Conservation (phyloP, 1,140 invertebrate species). For the Zaprionus kolodkinae region DNA sequence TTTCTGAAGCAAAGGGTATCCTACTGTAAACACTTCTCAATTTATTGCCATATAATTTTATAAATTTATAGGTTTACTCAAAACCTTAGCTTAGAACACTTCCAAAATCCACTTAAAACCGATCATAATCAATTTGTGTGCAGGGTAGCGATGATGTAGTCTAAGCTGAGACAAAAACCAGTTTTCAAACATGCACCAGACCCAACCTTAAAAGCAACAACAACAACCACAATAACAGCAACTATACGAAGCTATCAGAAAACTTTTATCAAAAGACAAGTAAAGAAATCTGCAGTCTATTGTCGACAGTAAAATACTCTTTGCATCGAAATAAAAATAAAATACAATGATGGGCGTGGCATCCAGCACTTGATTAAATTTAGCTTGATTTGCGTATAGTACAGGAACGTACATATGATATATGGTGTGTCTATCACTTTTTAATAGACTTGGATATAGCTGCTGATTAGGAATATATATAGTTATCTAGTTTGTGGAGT, state of each 20-base stretch:
- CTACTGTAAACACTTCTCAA: background rate
- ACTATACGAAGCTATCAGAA: conserved; percentile 53
- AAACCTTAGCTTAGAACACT: background rate
- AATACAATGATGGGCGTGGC: background rate
- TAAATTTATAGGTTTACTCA: background rate
- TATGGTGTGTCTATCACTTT: background rate
- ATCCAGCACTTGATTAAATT: too few relatives aligned
- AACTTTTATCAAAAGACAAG: conserved; percentile 63
- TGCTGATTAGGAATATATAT: background rate
- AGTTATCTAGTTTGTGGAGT: background rate
- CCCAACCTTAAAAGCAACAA: conserved; percentile 38
- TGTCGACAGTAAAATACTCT: conserved; percentile 1
- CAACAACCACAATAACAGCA: conserved; percentile 35
- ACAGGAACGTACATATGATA: too few relatives aligned
- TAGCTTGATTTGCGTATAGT: too few relatives aligned
- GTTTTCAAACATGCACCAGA: conserved; percentile 46
- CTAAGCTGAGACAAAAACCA: conserved; percentile 52
- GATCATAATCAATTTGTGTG: conserved; percentile 21
- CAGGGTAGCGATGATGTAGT: conserved; percentile 33
- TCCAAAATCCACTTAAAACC: background rate
- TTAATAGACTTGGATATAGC: background rate
- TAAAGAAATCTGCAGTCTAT: conserved; percentile 6
- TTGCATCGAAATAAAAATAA: background rate
- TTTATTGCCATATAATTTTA: background rate
- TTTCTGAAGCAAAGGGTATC: background rate